phyloP scores from a whole-genome alignment of 2,113 vertebrate genomes.

The Limanda limanda region DNA sequence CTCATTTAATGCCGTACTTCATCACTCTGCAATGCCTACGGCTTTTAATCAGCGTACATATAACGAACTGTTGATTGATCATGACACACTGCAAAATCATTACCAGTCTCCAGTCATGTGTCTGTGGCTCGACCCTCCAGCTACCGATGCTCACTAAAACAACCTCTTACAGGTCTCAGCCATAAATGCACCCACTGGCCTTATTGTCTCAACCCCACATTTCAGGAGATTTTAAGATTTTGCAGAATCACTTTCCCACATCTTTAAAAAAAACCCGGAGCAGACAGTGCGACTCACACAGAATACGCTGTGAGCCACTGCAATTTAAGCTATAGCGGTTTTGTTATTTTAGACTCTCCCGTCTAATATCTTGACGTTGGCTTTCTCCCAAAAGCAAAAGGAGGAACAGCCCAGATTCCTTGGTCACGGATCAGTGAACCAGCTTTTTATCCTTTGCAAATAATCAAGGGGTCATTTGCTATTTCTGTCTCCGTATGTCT shows the following conservation, averaged over 20 bases:
- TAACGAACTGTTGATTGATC: slow-evolving; percentile 2
- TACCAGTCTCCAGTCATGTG: neutral
- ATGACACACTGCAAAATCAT: slow-evolving; percentile 4
- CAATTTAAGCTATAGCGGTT: neutral
- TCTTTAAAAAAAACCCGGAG: neutral
- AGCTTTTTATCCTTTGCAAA: slow-evolving; percentile 39
- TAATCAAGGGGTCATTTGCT: slow-evolving; percentile 54
- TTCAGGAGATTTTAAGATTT: neutral
- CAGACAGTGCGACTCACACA: neutral
- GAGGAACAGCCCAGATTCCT: slow-evolving; percentile 21
- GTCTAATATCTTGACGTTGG: neutral
- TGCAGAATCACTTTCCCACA: neutral
- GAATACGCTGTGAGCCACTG: neutral
- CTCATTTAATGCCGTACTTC: slow-evolving; percentile 31
- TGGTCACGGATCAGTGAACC: slow-evolving; percentile 39
- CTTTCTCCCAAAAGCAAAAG: neutral
- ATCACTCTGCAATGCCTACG: slow-evolving; percentile 21
- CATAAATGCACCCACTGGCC: neutral
- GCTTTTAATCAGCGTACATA: slow-evolving; percentile 30
- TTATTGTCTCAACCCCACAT: too few relatives aligned
- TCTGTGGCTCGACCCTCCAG: neutral
- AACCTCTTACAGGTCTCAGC: neutral
- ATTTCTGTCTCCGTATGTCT: slow-evolving; percentile 31
- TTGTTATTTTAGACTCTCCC: neutral
- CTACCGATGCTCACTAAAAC: neutral